phyloP scores from a whole-genome alignment of 2,888 invertebrate species.

The Dromius quadrimaculatus region DNA sequence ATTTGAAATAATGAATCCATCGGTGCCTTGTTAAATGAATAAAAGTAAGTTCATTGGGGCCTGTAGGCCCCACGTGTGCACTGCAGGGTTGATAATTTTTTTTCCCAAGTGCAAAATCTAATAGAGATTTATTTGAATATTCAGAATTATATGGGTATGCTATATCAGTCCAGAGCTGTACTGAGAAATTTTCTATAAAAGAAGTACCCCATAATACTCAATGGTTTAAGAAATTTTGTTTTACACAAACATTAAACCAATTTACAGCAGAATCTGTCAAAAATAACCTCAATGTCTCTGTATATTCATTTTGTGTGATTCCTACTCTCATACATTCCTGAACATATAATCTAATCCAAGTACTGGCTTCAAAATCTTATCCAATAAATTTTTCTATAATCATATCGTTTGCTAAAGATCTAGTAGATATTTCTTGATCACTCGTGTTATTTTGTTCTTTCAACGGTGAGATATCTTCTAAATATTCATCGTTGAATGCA shows the following conservation, averaged over 20 bases:
- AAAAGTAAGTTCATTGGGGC: too few relatives aligned
- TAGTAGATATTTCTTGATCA: slow-evolving; percentile 18
- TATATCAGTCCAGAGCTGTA: slow-evolving; percentile 36
- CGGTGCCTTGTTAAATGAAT: too few relatives aligned
- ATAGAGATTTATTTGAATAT: slow-evolving; percentile 37
- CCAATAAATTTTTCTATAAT: slow-evolving; percentile 14
- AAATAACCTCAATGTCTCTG: slow-evolving; percentile 33
- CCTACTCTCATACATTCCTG: background rate
- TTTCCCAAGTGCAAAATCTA: slow-evolving; percentile 53
- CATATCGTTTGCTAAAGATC: slow-evolving; percentile 28
- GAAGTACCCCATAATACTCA: slow-evolving; percentile 43
- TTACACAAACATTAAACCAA: background rate
- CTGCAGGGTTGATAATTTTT: slow-evolving; percentile 33
- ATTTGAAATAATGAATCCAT: too few relatives aligned
- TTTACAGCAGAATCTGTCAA: slow-evolving; percentile 10
- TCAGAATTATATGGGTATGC: slow-evolving; percentile 41
- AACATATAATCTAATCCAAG: slow-evolving; percentile 33
- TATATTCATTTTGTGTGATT: slow-evolving; percentile 30
- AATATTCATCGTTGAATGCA: slow-evolving; percentile 54
- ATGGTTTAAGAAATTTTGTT: background rate
- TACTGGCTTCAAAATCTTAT: slow-evolving; percentile 28
- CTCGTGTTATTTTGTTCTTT: slow-evolving; percentile 28
- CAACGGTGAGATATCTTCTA: slow-evolving; percentile 35
- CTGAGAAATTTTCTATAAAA: slow-evolving; percentile 44
- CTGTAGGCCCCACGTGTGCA: too few relatives aligned